phyloP scores from a whole-genome alignment of 2,888 invertebrate genomes.

The Serrognathus titanus region DNA sequence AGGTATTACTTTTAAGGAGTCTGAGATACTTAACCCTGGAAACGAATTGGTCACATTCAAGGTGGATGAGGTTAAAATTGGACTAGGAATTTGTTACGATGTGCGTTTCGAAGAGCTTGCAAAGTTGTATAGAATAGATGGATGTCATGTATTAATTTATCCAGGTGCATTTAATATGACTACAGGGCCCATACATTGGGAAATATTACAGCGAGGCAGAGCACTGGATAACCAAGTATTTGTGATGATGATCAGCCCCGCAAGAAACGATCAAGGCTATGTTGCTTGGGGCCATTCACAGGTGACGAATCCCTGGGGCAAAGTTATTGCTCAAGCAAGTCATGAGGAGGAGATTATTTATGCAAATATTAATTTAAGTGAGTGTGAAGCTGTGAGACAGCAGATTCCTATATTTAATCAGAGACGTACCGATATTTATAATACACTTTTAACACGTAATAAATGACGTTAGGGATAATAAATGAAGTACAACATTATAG shows the following conservation, averaged over 20 bases:
- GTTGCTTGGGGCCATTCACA: conserved; percentile 88
- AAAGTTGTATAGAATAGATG: conserved; percentile 60
- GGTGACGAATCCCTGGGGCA: conserved; percentile 81
- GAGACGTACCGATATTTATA: conserved; percentile 64
- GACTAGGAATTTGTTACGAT: conserved; percentile 94
- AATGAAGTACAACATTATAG: no score
- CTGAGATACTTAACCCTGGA: conserved; percentile 77
- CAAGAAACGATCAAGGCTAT: conserved; percentile 73
- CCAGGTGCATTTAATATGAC: conserved; percentile 97
- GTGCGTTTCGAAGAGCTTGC: conserved; percentile 89
- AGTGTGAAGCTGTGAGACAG: conserved; percentile 71
- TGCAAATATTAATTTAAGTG: conserved; percentile 71
- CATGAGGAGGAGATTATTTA: conserved; percentile 68
- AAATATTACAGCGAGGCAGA: conserved; percentile 73
- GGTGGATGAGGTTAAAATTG: conserved; percentile 70
- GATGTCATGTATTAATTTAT: conserved; percentile 83
- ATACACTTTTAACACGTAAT: conserved; percentile 41
- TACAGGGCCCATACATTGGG: conserved; percentile 93
- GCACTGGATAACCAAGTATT: conserved; percentile 89
- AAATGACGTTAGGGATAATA: no score
- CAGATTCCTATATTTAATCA: conserved; percentile 81
- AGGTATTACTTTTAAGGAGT: conserved; percentile 90
- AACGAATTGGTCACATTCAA: conserved; percentile 70
- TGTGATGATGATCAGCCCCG: conserved; percentile 81
- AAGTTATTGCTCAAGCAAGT: conserved; percentile 66